A percentile compares a stretch with the other conserved stretches of the same genome.
These are phyloP conservation scores for Xenentodon cancila DNA, from an alignment of 2,797 vertebrate genomes.

Conservation along the genomic window DNA sequence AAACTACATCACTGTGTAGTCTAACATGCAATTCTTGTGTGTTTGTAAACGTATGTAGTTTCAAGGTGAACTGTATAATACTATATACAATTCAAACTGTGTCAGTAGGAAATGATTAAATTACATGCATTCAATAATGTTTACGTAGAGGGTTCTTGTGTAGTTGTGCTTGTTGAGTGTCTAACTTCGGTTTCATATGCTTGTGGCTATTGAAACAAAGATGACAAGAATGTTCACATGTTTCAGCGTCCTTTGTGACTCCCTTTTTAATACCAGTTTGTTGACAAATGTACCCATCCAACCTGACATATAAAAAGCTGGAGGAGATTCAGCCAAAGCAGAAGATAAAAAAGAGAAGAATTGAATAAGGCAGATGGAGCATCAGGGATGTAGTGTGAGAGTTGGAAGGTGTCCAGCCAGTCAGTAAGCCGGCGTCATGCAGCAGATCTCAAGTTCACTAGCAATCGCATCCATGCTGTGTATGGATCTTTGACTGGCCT, in stretches of 20 bases:
- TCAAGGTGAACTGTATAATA: too few relatives aligned
- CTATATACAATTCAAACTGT: too few relatives aligned
- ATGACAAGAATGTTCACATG: constrained; percentile 10
- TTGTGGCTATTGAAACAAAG: constrained; percentile 8
- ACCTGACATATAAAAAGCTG: not conserved
- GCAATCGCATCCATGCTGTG: constrained; percentile 23
- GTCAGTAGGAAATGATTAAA: too few relatives aligned
- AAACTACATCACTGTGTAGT: too few relatives aligned
- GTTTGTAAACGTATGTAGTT: too few relatives aligned
- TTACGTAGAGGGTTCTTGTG: constrained; percentile 1
- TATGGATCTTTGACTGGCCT: constrained; percentile 37
- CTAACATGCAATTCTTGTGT: too few relatives aligned
- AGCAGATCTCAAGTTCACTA: constrained; percentile 40
- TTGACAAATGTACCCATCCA: not conserved
- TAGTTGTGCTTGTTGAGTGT: constrained; percentile 7
- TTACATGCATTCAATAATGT: too few relatives aligned
- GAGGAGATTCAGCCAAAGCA: constrained; percentile 1
- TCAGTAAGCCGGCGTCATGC: constrained; percentile 21
- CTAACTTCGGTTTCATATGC: constrained; percentile 23
- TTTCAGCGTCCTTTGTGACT: constrained; percentile 5
- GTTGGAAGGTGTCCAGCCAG: constrained; percentile 43
- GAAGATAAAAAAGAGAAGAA: constrained; percentile 13
- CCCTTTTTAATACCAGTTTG: not conserved
- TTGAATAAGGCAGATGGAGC: constrained; percentile 14
- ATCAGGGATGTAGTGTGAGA: constrained; percentile 20